These are phyloP conservation scores for Apodemus agrarius DNA, from an alignment of 2,797 vertebrate species.

Conservation along the genomic window DNA sequence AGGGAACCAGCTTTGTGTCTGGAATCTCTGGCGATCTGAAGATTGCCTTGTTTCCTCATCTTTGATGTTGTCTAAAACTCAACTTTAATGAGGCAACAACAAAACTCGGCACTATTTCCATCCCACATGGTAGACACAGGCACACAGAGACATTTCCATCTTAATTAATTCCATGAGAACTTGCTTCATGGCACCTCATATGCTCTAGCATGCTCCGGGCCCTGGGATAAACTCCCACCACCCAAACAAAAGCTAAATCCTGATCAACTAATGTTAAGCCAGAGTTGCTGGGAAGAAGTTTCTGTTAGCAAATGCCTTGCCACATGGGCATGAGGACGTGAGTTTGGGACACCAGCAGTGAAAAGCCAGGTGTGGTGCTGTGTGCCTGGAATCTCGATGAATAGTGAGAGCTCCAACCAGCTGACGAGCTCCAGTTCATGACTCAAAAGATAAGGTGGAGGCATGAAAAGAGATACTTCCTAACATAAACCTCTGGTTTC, in stretches of 20 bases:
- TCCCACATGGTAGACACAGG: accelerated
- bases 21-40: not conserved
- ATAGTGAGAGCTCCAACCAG: not conserved
- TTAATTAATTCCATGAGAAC: not conserved
- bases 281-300: not conserved
- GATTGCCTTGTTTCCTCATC: not conserved
- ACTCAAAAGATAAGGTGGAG: not conserved
- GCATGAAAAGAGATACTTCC: not conserved
- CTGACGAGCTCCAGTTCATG: not conserved
- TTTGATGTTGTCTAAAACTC: not conserved
- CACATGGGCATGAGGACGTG: too few species aligned
- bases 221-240: not conserved
- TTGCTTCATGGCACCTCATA: not conserved
- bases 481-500: too few species aligned
- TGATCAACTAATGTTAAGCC: not conserved
- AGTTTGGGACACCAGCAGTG: not conserved
- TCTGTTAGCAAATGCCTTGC: not conserved
- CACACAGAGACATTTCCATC: not conserved
- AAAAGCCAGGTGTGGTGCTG: not conserved
- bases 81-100: too few species aligned
- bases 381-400: too few species aligned
- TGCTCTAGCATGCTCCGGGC: too few species aligned
- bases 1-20: not conserved
- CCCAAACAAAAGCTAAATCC: not conserved
- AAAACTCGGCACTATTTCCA: not conserved